Percentiles rank a stretch among this genome's conserved stretches.
Conservation (phyloP, 2,888 invertebrate genomes). For the Watsonalla binaria region DNA sequence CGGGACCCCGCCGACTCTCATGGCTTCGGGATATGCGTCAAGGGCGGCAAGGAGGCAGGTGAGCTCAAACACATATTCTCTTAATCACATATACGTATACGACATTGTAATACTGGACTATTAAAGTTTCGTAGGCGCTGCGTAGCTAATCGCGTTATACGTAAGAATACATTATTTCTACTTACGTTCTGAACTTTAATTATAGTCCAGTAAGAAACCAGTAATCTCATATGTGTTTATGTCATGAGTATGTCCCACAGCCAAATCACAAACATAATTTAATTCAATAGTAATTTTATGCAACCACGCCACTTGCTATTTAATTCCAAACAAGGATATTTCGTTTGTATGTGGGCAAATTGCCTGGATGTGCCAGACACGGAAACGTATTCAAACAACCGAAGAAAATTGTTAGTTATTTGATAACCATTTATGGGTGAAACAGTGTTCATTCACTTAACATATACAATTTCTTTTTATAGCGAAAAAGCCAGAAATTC, state of each 20-base stretch:
- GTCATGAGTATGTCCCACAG: no score
- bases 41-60: conserved; percentile 95
- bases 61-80: conserved; percentile 18
- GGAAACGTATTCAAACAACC: neutral
- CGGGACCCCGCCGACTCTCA: conserved; percentile 89
- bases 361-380: neutral
- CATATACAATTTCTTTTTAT: no score
- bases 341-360: neutral
- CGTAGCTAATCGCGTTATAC: no score
- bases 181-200: no score
- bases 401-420: no score
- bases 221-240: no score
- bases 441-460: no score
- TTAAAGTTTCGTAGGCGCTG: neutral
- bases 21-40: conserved; percentile 94
- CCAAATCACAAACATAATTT: neutral
- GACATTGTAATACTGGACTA: neutral
- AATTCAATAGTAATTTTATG: conserved; percentile 1
- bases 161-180: no score
- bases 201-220: no score
- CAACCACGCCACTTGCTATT: neutral
- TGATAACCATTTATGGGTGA: no score
- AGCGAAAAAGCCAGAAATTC: neutral
- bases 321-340: neutral
- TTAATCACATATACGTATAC: no score